A percentile compares a stretch with the other conserved stretches of the same genome.
These are phyloP conservation scores for Scaptomyza parva DNA, from an alignment of 2,888 invertebrate genomes.

Conservation along the genomic window DNA sequence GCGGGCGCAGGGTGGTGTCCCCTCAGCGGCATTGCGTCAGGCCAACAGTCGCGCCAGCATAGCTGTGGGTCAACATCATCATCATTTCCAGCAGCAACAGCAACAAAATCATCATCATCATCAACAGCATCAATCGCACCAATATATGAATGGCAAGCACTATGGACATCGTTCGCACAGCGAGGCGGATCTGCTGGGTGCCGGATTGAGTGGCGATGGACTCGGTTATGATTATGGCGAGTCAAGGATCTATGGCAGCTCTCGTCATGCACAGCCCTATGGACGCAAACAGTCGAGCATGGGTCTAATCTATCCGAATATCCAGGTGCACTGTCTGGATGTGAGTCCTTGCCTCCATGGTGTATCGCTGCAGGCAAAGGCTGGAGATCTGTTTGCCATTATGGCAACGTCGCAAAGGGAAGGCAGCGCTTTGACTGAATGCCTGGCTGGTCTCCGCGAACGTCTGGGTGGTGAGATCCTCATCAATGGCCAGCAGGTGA, in stretches of 20 bases:
- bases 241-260: constrained; percentile 82
- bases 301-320: constrained; percentile 85
- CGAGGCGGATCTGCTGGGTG: constrained; percentile 93
- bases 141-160: constrained; percentile 82
- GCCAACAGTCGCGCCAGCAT: constrained; percentile 88
- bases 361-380: constrained; percentile 94
- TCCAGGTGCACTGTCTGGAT: constrained; percentile 89
- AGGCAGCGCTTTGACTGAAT: constrained; percentile 93
- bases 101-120: constrained; percentile 61
- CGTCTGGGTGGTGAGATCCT: constrained; percentile 91
- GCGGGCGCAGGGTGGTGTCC: constrained; percentile 85
- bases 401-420: constrained; percentile 95
- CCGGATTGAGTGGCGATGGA: constrained; percentile 84
- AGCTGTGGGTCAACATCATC: constrained; percentile 82
- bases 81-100: constrained; percentile 52
- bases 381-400: constrained; percentile 95
- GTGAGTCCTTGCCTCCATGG: constrained; percentile 90
- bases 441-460: constrained; percentile 91
- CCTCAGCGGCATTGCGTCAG: constrained; percentile 89
- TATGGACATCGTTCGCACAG: constrained; percentile 90
- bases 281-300: constrained; percentile 82
- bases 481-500: constrained; percentile 94
- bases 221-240: constrained; percentile 82
- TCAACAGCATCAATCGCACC: constrained; percentile 64
- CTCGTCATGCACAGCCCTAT: constrained; percentile 62